Evolutionary conservation across 2,113 vertebrate species (phyloP).

Genomic region (Tor tambroides): DNA sequence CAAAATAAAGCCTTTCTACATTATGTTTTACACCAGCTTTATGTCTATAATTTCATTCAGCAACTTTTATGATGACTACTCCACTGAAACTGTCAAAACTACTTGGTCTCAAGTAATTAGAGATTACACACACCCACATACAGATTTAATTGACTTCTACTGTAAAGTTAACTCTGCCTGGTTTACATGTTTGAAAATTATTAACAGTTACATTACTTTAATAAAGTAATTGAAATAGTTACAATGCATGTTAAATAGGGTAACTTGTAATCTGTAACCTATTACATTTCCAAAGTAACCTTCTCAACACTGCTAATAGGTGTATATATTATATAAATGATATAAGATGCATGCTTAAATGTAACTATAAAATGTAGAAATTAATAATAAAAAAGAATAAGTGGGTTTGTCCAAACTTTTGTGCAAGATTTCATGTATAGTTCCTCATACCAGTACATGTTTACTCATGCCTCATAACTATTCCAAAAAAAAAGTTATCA

Average conservation of each 20-base stretch:
- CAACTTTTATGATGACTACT: neutral
- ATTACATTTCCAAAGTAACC: too few relatives aligned
- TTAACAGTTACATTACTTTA: too few relatives aligned
- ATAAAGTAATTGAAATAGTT: too few relatives aligned
- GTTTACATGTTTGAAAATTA: too few relatives aligned
- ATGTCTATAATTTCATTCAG: neutral
- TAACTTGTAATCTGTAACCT: neutral
- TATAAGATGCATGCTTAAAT: neutral
- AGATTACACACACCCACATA: too few relatives aligned
- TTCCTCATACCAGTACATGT: neutral
- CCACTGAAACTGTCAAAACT: neutral
- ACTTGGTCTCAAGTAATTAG: neutral
- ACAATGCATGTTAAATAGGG: too few relatives aligned
- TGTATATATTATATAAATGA: neutral
- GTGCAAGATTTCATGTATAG: neutral
- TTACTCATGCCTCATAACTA: neutral
- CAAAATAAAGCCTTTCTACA: neutral
- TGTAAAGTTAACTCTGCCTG: too few relatives aligned
- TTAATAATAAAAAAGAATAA: neutral
- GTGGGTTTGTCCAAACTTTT: neutral
- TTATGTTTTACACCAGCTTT: neutral
- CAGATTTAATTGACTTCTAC: too few relatives aligned
- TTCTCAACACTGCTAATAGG: too few relatives aligned
- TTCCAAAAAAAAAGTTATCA: neutral
- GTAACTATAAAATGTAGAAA: neutral